Conservation (phyloP, 53 echinoderm and acorn worm genomes). For the Echinometra lucunter region DNA sequence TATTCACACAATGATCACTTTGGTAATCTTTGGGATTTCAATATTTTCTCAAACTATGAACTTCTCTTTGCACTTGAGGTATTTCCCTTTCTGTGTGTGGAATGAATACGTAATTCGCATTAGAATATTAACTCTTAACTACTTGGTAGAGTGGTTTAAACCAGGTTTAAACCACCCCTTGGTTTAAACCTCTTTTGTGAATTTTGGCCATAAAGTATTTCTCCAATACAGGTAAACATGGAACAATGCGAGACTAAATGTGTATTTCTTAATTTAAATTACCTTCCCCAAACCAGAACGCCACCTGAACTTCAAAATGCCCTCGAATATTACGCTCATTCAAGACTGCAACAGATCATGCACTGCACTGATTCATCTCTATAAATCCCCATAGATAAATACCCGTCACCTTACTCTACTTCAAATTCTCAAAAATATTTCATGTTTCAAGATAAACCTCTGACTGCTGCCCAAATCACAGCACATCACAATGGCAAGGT, state of each 20-base stretch:
- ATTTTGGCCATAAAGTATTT: too few species aligned
- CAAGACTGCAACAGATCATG: neutral
- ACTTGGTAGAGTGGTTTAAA: too few species aligned
- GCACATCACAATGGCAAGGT: neutral
- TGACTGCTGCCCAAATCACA: neutral
- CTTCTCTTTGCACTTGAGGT: too few species aligned
- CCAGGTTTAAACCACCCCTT: too few species aligned
- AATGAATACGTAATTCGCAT: too few species aligned
- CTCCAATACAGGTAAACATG: neutral
- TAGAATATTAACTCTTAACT: too few species aligned
- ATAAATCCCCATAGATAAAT: neutral
- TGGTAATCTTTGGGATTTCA: too few species aligned
- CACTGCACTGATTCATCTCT: neutral
- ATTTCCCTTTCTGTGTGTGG: too few species aligned
- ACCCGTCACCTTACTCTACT: neutral
- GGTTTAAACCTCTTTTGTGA: too few species aligned
- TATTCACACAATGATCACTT: too few species aligned
- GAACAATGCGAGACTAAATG: neutral
- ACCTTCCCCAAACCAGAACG: neutral
- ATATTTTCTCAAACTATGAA: too few species aligned
- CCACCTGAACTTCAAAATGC: neutral
- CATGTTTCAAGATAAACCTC: neutral
- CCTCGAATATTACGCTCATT: neutral
- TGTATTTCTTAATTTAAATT: neutral
- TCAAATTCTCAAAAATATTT: neutral